phyloP scores from a whole-genome alignment of 2,113 vertebrate genomes.

The Aspiorhynchus laticeps region DNA sequence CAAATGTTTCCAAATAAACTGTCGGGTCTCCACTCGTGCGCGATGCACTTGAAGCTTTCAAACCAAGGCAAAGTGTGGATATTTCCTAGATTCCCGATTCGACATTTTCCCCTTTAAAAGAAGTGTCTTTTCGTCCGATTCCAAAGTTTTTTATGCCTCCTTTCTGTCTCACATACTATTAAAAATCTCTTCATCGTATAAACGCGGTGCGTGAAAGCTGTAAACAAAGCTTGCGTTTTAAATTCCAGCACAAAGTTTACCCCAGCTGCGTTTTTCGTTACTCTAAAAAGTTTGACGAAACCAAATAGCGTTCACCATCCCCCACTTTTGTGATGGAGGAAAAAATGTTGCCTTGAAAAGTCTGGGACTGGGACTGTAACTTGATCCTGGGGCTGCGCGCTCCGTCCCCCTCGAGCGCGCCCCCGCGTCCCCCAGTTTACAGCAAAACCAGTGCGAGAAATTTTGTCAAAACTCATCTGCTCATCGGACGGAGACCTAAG shows the following conservation, averaged over 20 bases:
- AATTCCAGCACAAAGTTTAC: background rate
- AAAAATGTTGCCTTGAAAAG: slow-evolving; percentile 74
- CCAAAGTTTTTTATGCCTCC: slow-evolving; percentile 28
- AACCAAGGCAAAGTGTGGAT: background rate
- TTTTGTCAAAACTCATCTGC: slow-evolving; percentile 4
- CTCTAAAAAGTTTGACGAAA: slow-evolving; percentile 42
- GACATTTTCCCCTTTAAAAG: background rate
- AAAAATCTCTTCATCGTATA: background rate
- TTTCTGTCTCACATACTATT: background rate
- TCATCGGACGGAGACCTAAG: slow-evolving; percentile 1
- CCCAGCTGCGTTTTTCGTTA: background rate
- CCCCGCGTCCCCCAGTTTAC: slow-evolving; percentile 44
- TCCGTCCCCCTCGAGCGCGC: slow-evolving; percentile 66
- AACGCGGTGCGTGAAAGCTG: background rate
- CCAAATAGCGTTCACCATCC: slow-evolving; percentile 71
- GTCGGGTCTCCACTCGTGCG: slow-evolving; percentile 26
- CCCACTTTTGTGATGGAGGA: slow-evolving; percentile 67
- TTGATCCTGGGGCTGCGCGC: slow-evolving; percentile 69
- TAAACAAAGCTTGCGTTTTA: background rate
- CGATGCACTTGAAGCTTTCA: background rate
- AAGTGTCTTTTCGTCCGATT: slow-evolving; percentile 21
- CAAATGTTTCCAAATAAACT: slow-evolving; percentile 33
- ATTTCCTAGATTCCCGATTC: background rate
- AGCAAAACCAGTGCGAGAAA: slow-evolving; percentile 51
- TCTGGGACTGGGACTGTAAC: slow-evolving; percentile 76